Evolutionary conservation across 2,797 vertebrate species (phyloP), one percentile per base, ranked within the genome.

Genomic region (Sebastes ruberrimus): DNA sequence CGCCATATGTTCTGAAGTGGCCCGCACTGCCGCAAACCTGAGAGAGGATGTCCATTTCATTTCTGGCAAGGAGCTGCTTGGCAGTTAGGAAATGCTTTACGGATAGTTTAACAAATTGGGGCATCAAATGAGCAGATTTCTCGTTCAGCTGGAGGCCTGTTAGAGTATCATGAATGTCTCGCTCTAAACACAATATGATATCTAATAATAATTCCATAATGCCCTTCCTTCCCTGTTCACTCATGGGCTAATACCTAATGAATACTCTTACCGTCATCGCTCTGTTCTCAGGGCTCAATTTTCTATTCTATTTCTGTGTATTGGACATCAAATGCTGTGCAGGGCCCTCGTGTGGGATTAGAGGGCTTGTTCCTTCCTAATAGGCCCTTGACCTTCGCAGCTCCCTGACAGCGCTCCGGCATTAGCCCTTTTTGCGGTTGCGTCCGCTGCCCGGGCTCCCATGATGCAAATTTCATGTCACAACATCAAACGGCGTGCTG

Each of bases 401-500:
- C 93, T 95, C 92, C 94, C 93, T 95, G 93, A 95, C 94, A 95
- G 91, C 91, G 88, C 90, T 93, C 87, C 84, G 79, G 93, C 94
- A 93, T 95, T 96, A 95, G 95, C 92, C 94, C 93, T 92, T 52
- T 93, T 93, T 86, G 88, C 80, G 63, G 90, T 91, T 90, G 86
- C 87, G 84, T 95, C 94, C 89, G 83, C 93, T 86, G 93, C 93
- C 85, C 23, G 86, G 85, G 93, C 95, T 95, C 94, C 94, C 93
- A 90, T 91, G 91, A 98, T 97, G 97, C 96, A 98, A 97, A 98
- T 98, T 96, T 96, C 88, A 93, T 96, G 96, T 97, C 96, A 97
- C 95, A 95, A 96, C 95, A 97, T 97, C 96, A 97, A 97, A 97
- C 90, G 71, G 88, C 83, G 83, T 74, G 88, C 91, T 98, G 97